Percentiles rank a stretch among this genome's conserved stretches.
Evolutionary conservation across 92 coral and sea anemone genomes (phyloP).

Genomic region (Heliopora coerulea): DNA sequence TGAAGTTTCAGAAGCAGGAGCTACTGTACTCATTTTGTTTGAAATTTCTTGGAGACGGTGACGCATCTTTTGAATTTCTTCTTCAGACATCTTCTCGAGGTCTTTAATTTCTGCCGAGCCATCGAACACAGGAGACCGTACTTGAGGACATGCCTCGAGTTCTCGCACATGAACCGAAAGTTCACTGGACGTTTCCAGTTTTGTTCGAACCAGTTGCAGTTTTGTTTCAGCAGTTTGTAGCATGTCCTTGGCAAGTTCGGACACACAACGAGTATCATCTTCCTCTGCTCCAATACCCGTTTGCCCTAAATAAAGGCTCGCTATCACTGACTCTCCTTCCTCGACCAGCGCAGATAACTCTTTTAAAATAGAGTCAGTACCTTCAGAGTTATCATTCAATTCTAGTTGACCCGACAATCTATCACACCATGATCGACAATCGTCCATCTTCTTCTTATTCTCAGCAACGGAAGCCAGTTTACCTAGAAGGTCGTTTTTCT

Average conservation of each 20-base stretch:
- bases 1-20: not conserved
- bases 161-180: slow-evolving; percentile 48
- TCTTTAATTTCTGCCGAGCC: slow-evolving; percentile 79
- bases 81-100: slow-evolving; percentile 84
- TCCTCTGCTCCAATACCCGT: slow-evolving; percentile 16
- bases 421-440: slow-evolving; percentile 17
- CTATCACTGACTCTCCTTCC: slow-evolving; percentile 5
- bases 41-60: slow-evolving; percentile 20
- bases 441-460: slow-evolving; percentile 15
- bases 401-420: slow-evolving; percentile 31
- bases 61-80: slow-evolving; percentile 25
- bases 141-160: slow-evolving; percentile 41
- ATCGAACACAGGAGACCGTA: slow-evolving; percentile 61
- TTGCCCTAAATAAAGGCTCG: slow-evolving; percentile 13
- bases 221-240: slow-evolving; percentile 33
- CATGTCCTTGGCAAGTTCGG: slow-evolving; percentile 24
- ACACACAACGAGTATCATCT: slow-evolving; percentile 5
- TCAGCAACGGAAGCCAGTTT: slow-evolving; percentile 24
- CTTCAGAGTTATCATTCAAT: slow-evolving; percentile 21
- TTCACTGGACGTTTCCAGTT: slow-evolving; percentile 54
- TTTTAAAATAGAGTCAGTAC: slow-evolving; percentile 19
- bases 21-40: not conserved
- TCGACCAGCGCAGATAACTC: slow-evolving; percentile 9
- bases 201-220: slow-evolving; percentile 29
- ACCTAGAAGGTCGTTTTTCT: slow-evolving; percentile 15